Base-by-base conservation (phyloP, 2,113 vertebrate genomes). In the Cynocephalus volans region DNA sequence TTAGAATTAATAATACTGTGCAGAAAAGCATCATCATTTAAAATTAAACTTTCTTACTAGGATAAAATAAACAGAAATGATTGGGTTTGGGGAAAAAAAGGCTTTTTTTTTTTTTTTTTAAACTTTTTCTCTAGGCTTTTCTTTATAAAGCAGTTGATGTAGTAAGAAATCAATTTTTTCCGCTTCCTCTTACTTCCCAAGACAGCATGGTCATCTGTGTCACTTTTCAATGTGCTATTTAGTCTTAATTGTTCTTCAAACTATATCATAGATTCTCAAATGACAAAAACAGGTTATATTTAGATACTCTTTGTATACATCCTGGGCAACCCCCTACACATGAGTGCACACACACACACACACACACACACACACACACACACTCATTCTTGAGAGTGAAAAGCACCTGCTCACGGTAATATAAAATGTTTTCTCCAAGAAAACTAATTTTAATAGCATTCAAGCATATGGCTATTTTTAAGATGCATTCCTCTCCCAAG, bases 241-340 rank as follows among this genome's bases (percentile, higher is more conserved):
- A 73, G 15, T 86, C 72, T 93, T 96, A 92, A 96, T 96, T 94
- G 69, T 69, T 84, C 33, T 96, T 88, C 54, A 60, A 50, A 84
- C n/a, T 85, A 0, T 83, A 92, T 28, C 4, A 52, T 90, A 26
- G 62, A 83, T 89, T 41, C 54, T 93, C 36, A 95, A 50, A 85
- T 90, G 50, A 85, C 24, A 88, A 88, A 58, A 48, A 12, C 12
- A 50, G 54, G 14, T 72, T 96, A 95, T 88, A 82, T 97, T 97
- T 95, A 92, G 65, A 73, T 72, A 36, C 26, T 58, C 81, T 75
- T 73, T 69, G 33, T 75, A 72, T 77, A 56, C 14, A 90, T 80
- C n/a, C 50, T 89, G 77, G 48, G 31, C 19, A 62, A 31, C 5
- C 8, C 23, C 26, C 15, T 87, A 52, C 15, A 41, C 41, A 41